Percentiles rank a stretch among this genome's conserved stretches.
Evolutionary conservation across 2,888 invertebrate genomes (phyloP).

Genomic region (Stenolophus ochropezus): DNA sequence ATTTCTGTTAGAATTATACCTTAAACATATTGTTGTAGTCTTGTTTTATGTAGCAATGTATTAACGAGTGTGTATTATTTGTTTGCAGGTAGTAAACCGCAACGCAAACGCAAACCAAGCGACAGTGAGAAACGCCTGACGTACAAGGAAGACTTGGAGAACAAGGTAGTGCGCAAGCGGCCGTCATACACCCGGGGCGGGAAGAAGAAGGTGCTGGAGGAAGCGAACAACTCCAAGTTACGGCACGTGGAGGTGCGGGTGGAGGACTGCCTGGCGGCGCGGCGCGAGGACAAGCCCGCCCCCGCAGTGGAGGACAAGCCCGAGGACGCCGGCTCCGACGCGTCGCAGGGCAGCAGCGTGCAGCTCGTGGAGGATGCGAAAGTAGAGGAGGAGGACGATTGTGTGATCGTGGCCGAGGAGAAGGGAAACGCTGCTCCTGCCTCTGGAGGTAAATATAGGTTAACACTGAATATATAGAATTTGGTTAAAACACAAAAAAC

Average conservation of each 20-base stretch:
- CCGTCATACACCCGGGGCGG: slow-evolving; percentile 68
- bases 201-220: slow-evolving; percentile 72
- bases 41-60: no score
- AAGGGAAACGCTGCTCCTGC: slow-evolving; percentile 65
- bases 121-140: no score
- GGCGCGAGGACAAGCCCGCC: slow-evolving; percentile 59
- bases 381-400: slow-evolving; percentile 77
- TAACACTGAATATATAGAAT: no score
- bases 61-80: slow-evolving; percentile 29
- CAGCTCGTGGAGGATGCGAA: slow-evolving; percentile 68
- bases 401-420: slow-evolving; percentile 78
- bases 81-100: slow-evolving; percentile 66
- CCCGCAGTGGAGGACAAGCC: not conserved
- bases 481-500: no score
- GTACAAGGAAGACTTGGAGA: slow-evolving; percentile 71
- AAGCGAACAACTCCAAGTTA: slow-evolving; percentile 72
- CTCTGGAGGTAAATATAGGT: slow-evolving; percentile 66
- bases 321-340: slow-evolving; percentile 66
- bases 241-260: slow-evolving; percentile 70
- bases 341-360: slow-evolving; percentile 67
- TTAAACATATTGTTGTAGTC: no score
- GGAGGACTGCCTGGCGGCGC: slow-evolving; percentile 70
- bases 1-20: no score
- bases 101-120: slow-evolving; percentile 69
- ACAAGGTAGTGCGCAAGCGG: slow-evolving; percentile 68